These are phyloP conservation scores for Nycticryphes semicollaris DNA, from an alignment of 2,113 vertebrate species.

Conservation along the genomic window DNA sequence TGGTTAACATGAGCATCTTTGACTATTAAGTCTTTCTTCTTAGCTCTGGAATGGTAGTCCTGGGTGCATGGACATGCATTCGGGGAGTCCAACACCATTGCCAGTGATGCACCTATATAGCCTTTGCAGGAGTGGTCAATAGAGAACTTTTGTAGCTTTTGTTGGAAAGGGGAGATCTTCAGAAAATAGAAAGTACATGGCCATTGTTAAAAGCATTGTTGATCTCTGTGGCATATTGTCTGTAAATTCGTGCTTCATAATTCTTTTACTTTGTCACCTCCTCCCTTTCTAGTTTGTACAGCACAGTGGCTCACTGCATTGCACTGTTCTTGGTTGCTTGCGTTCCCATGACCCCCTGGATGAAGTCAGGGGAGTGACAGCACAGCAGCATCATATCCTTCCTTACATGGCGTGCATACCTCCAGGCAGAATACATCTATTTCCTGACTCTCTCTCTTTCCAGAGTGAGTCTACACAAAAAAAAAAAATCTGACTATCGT, in stretches of 20 bases:
- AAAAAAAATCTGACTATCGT: neutral
- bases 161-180: neutral
- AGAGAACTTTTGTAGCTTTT: neutral
- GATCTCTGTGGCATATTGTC: neutral
- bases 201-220: neutral
- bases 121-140: neutral
- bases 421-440: too few relatives aligned
- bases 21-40: neutral
- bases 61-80: accelerated
- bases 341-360: neutral
- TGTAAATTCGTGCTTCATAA: neutral
- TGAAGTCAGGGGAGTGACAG: neutral
- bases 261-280: neutral
- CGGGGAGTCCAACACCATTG: neutral
- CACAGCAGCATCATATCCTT: neutral
- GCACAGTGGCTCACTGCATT: neutral
- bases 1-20: neutral
- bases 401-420: too few relatives aligned
- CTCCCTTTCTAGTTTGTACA: neutral
- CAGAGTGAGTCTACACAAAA: neutral
- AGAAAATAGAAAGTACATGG: neutral
- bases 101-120: neutral
- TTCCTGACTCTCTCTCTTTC: neutral
- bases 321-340: neutral
- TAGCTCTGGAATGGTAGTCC: neutral